Conservation (phyloP, 2,113 vertebrate species). For the Mustela lutreola region DNA sequence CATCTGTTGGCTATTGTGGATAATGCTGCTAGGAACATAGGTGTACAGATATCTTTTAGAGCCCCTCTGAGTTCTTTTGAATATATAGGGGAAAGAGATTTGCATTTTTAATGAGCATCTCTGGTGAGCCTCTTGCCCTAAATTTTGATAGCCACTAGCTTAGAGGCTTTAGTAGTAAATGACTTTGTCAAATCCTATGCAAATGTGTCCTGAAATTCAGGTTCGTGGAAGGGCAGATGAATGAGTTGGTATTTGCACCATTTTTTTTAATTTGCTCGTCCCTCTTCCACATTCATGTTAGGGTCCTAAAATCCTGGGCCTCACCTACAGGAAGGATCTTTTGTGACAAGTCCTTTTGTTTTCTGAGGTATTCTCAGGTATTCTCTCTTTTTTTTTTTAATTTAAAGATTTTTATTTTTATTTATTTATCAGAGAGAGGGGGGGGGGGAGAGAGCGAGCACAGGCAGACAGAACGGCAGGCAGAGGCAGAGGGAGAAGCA, state of each 20-base stretch:
- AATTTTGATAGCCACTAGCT: background rate
- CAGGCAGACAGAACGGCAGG: too few relatives aligned
- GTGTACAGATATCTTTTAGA: background rate
- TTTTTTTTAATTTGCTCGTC: background rate
- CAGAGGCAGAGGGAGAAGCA: too few relatives aligned
- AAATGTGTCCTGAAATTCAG: background rate
- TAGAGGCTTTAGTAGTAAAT: background rate
- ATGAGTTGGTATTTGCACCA: background rate
- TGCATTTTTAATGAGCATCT: background rate
- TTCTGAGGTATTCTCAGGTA: background rate
- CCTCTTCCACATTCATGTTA: background rate
- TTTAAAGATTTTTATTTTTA: too few relatives aligned
- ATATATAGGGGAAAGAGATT: background rate
- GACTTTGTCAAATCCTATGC: conserved; percentile 17
- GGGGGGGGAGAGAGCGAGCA: too few relatives aligned
- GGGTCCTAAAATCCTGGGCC: background rate
- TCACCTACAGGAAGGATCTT: background rate
- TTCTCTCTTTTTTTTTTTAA: background rate
- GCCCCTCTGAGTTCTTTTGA: background rate
- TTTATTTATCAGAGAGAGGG: too few relatives aligned
- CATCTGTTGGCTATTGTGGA: background rate
- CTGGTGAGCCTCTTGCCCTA: conserved; percentile 15
- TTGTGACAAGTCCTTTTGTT: background rate
- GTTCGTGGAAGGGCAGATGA: background rate
- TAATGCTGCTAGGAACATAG: background rate